Conservation (phyloP, 2,888 invertebrate genomes). For the Parthenolecanium corni region DNA sequence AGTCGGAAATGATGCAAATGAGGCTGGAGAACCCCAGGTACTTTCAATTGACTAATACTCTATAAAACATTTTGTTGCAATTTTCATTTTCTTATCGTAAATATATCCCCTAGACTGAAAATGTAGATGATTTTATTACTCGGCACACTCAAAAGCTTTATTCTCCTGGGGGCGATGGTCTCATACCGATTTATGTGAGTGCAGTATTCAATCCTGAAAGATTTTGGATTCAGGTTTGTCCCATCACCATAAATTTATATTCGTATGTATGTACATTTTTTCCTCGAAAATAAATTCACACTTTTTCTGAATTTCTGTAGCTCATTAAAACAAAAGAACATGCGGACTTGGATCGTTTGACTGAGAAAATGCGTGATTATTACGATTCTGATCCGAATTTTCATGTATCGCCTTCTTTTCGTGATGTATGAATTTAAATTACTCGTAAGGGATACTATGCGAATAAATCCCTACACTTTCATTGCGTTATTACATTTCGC, state of each 20-base stretch:
- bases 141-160: conserved; percentile 5
- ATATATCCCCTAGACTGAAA: not conserved
- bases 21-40: too few relatives aligned
- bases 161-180: conserved; percentile 4
- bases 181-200: conserved; percentile 18
- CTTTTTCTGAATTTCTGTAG: not conserved
- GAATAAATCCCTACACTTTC: not conserved
- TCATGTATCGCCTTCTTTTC: not conserved
- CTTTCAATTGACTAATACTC: not conserved
- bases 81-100: not conserved
- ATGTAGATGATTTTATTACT: not conserved
- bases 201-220: conserved; percentile 2
- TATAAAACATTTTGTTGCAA: not conserved
- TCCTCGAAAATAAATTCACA: not conserved
- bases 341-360: conserved; percentile 9
- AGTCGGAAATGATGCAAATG: too few relatives aligned
- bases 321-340: conserved; percentile 11
- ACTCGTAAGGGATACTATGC: not conserved
- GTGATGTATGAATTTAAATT: not conserved
- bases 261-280: not conserved
- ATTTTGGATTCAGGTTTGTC: conserved; percentile 19
- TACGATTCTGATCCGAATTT: not conserved
- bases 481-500: not conserved
- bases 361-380: conserved; percentile 11
- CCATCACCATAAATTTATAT: not conserved